These are phyloP conservation scores for Charanyca ferruginea DNA, from an alignment of 2,888 invertebrate genomes.

Conservation along the genomic window DNA sequence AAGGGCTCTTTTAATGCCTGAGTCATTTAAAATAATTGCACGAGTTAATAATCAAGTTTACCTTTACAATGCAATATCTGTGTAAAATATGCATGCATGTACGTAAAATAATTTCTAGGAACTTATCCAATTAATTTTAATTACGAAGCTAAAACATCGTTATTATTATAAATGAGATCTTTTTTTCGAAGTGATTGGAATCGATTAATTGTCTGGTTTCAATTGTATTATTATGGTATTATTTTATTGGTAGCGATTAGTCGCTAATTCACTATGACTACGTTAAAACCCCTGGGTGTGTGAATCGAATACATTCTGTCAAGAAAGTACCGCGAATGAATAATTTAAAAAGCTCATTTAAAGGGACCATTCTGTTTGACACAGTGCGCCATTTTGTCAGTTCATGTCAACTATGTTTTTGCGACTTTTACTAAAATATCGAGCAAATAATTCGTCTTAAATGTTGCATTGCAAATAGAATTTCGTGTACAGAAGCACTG, in stretches of 20 bases:
- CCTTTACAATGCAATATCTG: conserved; percentile 18
- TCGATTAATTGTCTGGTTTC: conserved; percentile 4
- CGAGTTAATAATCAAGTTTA: conserved; percentile 44
- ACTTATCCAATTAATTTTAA: conserved; percentile 48
- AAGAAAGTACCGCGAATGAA: too few species aligned
- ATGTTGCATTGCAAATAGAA: too few species aligned
- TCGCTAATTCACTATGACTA: background rate
- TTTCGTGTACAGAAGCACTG: too few species aligned
- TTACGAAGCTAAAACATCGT: conserved; percentile 8
- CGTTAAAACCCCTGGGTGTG: background rate
- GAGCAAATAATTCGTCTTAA: too few species aligned
- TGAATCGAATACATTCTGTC: background rate
- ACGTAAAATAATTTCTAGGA: conserved; percentile 39
- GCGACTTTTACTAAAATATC: too few species aligned
- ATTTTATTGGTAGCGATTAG: conserved; percentile 6
- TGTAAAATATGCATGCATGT: conserved; percentile 9
- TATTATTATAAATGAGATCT: conserved; percentile 3
- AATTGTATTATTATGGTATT: too few species aligned
- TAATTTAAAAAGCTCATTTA: too few species aligned
- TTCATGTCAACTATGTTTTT: too few species aligned
- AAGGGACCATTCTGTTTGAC: too few species aligned
- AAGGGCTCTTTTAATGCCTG: conserved; percentile 46
- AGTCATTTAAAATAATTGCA: conserved; percentile 58
- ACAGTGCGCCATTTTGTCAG: too few species aligned
- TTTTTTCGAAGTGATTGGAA: conserved; percentile 20